Percentiles rank a stretch among this genome's conserved stretches.
These are phyloP conservation scores for Geotria australis DNA, from an alignment of 2,797 vertebrate genomes.

Conservation along the genomic window DNA sequence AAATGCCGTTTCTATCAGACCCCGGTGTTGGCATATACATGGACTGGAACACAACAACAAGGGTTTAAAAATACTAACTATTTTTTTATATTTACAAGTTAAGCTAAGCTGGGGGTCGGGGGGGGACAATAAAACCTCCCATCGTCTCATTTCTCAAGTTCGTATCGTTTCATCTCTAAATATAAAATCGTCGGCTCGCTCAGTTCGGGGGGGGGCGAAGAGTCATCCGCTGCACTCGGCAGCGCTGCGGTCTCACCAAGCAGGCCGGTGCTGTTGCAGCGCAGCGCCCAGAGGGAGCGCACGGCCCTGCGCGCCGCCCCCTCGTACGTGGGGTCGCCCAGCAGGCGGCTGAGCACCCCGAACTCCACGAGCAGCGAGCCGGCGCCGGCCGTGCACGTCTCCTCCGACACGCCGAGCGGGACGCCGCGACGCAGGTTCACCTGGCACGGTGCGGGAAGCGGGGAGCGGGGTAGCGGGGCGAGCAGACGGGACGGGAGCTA, in stretches of 20 bases:
- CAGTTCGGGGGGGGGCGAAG: too few relatives aligned
- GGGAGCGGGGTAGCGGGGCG: too few relatives aligned
- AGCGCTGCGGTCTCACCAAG: slow-evolving; percentile 17
- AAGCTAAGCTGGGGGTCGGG: too few relatives aligned
- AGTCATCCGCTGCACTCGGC: too few relatives aligned
- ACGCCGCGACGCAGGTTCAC: slow-evolving; percentile 80
- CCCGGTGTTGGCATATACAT: too few relatives aligned
- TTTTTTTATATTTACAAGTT: too few relatives aligned
- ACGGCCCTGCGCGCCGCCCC: slow-evolving; percentile 84
- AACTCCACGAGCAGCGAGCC: slow-evolving; percentile 86
- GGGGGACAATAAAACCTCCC: too few relatives aligned
- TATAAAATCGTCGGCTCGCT: neutral
- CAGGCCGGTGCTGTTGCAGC: slow-evolving; percentile 66
- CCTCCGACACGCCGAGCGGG: slow-evolving; percentile 54
- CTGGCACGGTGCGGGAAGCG: slow-evolving; percentile 11
- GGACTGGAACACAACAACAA: too few relatives aligned
- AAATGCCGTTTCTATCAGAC: too few relatives aligned
- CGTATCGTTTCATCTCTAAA: neutral
- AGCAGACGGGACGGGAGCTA: too few relatives aligned
- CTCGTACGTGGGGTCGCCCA: slow-evolving; percentile 80
- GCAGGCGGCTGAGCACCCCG: slow-evolving; percentile 66
- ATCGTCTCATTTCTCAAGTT: too few relatives aligned
- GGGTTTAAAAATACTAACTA: too few relatives aligned
- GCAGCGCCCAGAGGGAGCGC: slow-evolving; percentile 59
- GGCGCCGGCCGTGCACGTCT: slow-evolving; percentile 76